Evolutionary conservation across 2,113 vertebrate genomes (phyloP), one percentile per base, ranked within the genome.

Genomic region (Ursus arctos): DNA sequence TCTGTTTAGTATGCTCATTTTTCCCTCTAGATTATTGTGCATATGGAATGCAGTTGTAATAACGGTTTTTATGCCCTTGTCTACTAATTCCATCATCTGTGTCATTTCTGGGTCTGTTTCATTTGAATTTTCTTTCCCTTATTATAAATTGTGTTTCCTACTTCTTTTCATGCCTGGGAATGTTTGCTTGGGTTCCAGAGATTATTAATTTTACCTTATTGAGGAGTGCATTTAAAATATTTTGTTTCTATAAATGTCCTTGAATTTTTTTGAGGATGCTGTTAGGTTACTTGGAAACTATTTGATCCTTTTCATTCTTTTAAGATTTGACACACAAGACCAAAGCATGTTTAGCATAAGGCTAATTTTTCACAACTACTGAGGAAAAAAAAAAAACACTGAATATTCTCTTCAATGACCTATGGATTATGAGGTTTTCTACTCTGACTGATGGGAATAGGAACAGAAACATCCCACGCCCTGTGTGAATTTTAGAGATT

Each of bases 241-340:
- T 85, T 47, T 28, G n/a, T 49, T 88, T 57, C 36, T 57, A 31
- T 67, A 88, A 82, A 92, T 43, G 26, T 18, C n/a, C 4, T 67
- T 76, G 22, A 77, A 28, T 4, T 49, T 36, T 53, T 61, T 7
- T 10, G 24, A 18, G 7, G 4, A 77, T 43, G 0, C 16, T 13
- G 1, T 33, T 96, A 71, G 31, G n/a, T 33, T 82, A 80, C 31
- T 81, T 55, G 55, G 4, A 93, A 83, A 59, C 1, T 40, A 21
- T 36, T 65, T 84, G 51, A 28, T 77, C 69, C 53, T 84, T 89
- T 84, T 90, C n/a, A 2, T 80, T 90, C 26, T 95, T 65, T 89
- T 40, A 59, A 40, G 4, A 14, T 43, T 76, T 69, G 36, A 93
- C 26, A 93, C 76, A 88, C 2, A 22, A 28, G 8, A 43, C 16